These are phyloP conservation scores for Listrodromus nycthemerus DNA, from an alignment of 2,888 invertebrate species.

Conservation along the genomic window DNA sequence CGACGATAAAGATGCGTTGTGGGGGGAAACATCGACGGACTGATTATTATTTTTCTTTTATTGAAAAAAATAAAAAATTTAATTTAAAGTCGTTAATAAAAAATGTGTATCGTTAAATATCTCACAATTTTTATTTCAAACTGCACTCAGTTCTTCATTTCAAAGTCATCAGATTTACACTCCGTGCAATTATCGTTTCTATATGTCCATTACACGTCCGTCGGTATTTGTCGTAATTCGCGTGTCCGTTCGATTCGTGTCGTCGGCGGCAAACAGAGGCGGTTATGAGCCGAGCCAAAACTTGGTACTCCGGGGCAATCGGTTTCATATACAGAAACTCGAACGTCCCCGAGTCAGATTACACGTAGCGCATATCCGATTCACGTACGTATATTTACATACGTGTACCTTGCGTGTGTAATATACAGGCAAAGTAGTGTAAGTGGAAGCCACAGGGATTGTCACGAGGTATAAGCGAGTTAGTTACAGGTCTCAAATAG, in stretches of 20 bases:
- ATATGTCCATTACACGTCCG: slow-evolving; percentile 6
- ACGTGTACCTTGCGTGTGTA: neutral
- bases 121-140: too few species aligned
- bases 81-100: too few species aligned
- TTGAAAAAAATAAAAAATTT: neutral
- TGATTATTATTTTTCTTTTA: neutral
- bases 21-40: neutral
- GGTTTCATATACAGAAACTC: slow-evolving; percentile 52
- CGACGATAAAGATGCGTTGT: neutral
- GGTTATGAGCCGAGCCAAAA: slow-evolving; percentile 41
- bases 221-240: slow-evolving; percentile 24
- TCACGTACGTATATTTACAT: neutral
- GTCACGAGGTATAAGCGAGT: slow-evolving; percentile 75
- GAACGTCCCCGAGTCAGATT: slow-evolving; percentile 32
- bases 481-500: slow-evolving; percentile 77
- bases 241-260: slow-evolving; percentile 27
- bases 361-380: neutral
- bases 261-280: slow-evolving; percentile 39
- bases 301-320: slow-evolving; percentile 50
- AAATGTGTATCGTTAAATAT: too few species aligned
- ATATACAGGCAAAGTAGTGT: slow-evolving; percentile 13
- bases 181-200: slow-evolving; percentile 37
- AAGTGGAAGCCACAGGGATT: slow-evolving; percentile 69
- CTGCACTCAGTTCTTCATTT: too few species aligned
- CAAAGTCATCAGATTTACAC: slow-evolving; percentile 10